Conservation (phyloP, 2,888 invertebrate species). For the Tipula unca region DNA sequence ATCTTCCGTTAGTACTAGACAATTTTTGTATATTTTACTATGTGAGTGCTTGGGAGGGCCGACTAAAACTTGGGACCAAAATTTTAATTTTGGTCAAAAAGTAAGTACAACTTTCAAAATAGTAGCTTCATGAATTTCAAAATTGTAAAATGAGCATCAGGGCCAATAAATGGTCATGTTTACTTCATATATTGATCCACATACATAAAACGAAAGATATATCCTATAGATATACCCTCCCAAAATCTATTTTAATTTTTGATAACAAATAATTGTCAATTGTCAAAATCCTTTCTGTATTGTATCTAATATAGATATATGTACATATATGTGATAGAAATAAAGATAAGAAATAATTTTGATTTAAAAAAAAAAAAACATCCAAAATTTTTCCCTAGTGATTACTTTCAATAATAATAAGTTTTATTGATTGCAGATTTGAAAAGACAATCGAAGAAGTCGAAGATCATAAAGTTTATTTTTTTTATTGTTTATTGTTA, state of each 20-base stretch:
- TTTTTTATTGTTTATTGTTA: conserved; percentile 8
- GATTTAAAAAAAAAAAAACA: not conserved
- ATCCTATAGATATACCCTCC: not conserved
- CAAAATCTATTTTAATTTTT: not conserved
- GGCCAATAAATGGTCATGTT: no score
- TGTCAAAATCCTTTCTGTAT: not conserved
- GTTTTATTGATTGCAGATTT: not conserved
- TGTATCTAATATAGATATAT: not conserved
- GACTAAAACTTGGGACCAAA: no score
- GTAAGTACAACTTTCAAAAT: no score
- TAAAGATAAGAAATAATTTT: not conserved
- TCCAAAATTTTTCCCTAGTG: not conserved
- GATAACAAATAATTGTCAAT: not conserved
- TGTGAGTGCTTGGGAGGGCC: no score
- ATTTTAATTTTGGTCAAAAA: no score
- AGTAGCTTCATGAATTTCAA: no score
- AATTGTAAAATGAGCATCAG: no score
- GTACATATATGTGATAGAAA: not conserved
- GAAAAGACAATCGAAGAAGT: not conserved
- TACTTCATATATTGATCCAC: not conserved
- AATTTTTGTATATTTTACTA: no score
- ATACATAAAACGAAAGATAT: not conserved
- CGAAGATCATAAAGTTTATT: not conserved
- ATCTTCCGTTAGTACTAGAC: no score
- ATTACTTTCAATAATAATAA: not conserved